Base-by-base conservation (phyloP, 2,888 invertebrate species). In the Watsonalla cultraria region DNA sequence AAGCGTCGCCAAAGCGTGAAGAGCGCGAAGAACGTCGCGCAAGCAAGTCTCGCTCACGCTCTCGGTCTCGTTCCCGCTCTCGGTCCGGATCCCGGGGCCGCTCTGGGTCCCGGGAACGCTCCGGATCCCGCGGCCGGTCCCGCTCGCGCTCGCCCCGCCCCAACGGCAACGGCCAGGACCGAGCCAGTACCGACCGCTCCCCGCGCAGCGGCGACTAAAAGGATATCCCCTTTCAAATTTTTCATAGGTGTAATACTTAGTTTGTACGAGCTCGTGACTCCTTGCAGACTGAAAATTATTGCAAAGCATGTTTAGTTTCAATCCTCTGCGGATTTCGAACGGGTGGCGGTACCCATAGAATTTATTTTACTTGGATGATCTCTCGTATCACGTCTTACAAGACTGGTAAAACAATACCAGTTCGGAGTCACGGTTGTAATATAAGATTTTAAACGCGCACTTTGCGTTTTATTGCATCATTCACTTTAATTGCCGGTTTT, bases 1-100 rank as follows among this genome's bases (percentile, higher is more conserved):
- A 92, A 58, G 80, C 72, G 14, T 86, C 89, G 2, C 86, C 88
- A 14, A 87, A 87, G 63, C 86, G 84, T 46, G 88, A 85, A 6
- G 89, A 86, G 11, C 42, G 42, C 11, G 42, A 11, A 55, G 82
- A 81, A 55, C 84, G 85, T 47, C 85, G 83, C 54, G 77, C 71
- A 34, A 82, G 68, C 77, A 89, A 89, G 72, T 89, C 90, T 1
- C 80, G 80, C 0, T 87, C 89, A 1, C 75, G 80, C 5, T 82
- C 82, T 5, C 67, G 74, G 11, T 75, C 65, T 5, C 69, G 71
- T 7, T 78, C 79, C 1, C 78, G 78, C 0, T 81, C 82, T 0
- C 75, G 76, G 2, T 82, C 76, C 7, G 68, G 62, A 4, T 78
- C 82, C 4, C 80, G 82, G 13, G 78, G 77, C 37, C 81, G 82